These are phyloP conservation scores for Himantopus leucocephalus DNA, from an alignment of 2,113 vertebrate genomes.

Conservation along the genomic window DNA sequence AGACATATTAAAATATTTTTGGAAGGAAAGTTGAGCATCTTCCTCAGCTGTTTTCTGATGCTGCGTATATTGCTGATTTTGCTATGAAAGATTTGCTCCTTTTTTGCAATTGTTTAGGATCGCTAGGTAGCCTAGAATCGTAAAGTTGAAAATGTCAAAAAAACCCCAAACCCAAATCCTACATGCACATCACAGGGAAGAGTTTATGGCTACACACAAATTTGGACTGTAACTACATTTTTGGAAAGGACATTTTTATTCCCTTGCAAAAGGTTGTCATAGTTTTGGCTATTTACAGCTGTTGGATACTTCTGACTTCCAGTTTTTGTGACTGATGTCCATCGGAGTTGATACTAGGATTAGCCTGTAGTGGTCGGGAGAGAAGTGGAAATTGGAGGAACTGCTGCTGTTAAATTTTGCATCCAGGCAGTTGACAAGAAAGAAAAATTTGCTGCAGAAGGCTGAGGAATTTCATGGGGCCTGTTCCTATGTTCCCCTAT, in stretches of 20 bases:
- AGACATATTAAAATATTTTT: not conserved
- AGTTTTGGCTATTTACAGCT: not conserved
- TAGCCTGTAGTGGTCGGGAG: not conserved
- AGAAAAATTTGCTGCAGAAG: not conserved
- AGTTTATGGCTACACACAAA: not conserved
- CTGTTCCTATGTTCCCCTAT: not conserved
- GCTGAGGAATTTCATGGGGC: not conserved
- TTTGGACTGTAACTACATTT: not conserved
- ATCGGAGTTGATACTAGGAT: not conserved
- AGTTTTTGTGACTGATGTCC: not conserved
- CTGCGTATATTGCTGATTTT: not conserved
- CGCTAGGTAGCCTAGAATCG: not conserved
- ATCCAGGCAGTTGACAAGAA: not conserved
- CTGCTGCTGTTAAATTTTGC: not conserved
- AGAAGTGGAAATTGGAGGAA: not conserved
- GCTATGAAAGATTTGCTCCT: not conserved
- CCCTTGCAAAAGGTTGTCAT: not conserved
- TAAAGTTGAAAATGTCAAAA: not conserved
- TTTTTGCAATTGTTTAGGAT: not conserved
- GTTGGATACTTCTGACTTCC: not conserved
- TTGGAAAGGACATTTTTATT: not conserved
- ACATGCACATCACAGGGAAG: not conserved
- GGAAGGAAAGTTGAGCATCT: not conserved
- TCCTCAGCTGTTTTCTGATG: not conserved
- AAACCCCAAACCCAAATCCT: rapidly evolving